phyloP scores from a whole-genome alignment of 2,113 vertebrate species.

The Antidorcas marsupialis region DNA sequence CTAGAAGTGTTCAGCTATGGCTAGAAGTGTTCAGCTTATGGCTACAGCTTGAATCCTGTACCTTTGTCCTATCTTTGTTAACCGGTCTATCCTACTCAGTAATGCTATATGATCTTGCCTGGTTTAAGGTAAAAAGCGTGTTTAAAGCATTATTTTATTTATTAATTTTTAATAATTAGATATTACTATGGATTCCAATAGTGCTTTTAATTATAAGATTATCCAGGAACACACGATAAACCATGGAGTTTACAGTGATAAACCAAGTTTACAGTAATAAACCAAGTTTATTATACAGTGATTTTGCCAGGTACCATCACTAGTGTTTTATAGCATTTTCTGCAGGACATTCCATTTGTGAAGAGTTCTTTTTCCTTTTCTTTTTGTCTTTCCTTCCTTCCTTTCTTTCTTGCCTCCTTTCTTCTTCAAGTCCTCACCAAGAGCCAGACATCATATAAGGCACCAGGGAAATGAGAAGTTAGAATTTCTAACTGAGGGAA shows the following conservation, averaged over 20 bases:
- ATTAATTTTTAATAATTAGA: constrained; percentile 28
- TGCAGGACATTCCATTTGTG: not conserved
- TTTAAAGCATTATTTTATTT: not conserved
- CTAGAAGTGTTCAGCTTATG: not conserved
- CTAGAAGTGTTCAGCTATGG: not conserved
- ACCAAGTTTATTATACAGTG: not conserved
- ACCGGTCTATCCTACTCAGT: not conserved
- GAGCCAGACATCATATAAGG: not conserved
- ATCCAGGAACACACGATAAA: not conserved
- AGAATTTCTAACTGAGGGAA: not conserved
- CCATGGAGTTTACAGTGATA: not conserved
- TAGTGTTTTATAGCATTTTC: not conserved
- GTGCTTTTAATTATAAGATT: not conserved
- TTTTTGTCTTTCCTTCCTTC: no score
- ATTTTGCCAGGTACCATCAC: not conserved
- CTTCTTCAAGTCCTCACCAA: not conserved
- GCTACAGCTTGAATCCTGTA: rapidly evolving
- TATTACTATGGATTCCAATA: not conserved
- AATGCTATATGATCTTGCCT: not conserved
- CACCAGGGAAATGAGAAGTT: not conserved
- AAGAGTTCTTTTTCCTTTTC: not conserved
- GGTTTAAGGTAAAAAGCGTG: not conserved
- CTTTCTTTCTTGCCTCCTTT: not conserved
- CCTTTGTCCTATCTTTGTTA: not conserved
- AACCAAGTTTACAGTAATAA: not conserved